phyloP scores from a whole-genome alignment of 2,113 vertebrate species.

The Cyprinodon variegatus region DNA sequence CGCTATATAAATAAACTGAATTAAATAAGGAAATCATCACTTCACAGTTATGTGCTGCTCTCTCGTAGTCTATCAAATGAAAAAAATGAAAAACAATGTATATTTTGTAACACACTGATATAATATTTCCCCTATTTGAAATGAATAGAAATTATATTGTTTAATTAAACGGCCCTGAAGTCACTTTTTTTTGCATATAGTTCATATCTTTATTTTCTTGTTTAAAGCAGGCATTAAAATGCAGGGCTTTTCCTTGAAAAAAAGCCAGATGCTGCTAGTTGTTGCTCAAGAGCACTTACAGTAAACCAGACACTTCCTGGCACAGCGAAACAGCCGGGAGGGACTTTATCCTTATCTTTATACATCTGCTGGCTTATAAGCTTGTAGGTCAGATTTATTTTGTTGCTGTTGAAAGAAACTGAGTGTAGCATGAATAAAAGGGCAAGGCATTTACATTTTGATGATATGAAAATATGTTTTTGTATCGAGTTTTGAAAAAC shows the following conservation, averaged over 20 bases:
- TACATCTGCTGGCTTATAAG: slow-evolving; percentile 4
- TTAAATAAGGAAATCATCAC: too few relatives aligned
- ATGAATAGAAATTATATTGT: background rate
- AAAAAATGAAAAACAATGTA: background rate
- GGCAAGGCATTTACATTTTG: background rate
- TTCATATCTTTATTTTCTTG: background rate
- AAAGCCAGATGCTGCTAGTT: background rate
- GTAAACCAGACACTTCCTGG: slow-evolving; percentile 55
- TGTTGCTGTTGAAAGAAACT: background rate
- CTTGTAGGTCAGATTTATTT: background rate
- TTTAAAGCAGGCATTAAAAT: background rate
- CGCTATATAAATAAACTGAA: too few relatives aligned
- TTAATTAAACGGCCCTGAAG: background rate
- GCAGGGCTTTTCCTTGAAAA: background rate
- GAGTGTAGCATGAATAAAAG: background rate
- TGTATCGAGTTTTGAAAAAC: background rate
- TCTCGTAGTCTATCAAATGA: background rate
- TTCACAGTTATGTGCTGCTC: background rate
- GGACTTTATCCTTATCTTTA: slow-evolving; percentile 31
- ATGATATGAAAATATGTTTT: background rate
- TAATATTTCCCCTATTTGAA: background rate
- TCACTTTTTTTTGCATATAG: background rate
- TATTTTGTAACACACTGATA: background rate
- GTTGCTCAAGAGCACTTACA: slow-evolving; percentile 64
- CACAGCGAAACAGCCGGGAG: background rate